Base-by-base conservation (phyloP, 2,888 invertebrate genomes). In the Disparrhopalites patrizii region DNA sequence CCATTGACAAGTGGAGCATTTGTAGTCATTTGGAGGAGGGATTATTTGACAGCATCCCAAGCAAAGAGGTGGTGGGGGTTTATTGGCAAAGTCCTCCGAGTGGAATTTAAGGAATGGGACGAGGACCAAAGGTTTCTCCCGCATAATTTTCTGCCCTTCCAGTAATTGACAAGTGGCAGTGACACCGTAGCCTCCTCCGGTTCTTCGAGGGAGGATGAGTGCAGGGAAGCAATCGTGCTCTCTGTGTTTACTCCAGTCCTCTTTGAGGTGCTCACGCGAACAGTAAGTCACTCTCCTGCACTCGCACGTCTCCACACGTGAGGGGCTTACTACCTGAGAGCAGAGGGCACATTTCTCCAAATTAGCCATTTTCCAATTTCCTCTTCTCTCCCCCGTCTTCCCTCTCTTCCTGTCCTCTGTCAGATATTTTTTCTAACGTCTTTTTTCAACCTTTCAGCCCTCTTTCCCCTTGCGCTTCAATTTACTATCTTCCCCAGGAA, bases 171-270 rank as follows among this genome's bases (percentile, higher is more conserved):
- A 36, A 55, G 55, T 55, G 31, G 55, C 55, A 10, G 55, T 33
- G 13, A 55, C 55, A 10, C 3, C 28, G 30, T 7, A 55, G 7
- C 55, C 55, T 3, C 23, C 28, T 4, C 54, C 54, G 30, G 27
- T 54, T 55, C 18, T 20, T 5, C 3, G 18, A 4, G 55, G 23
- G 1, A 28, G 7, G 2, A 55, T 33, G 33, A 55, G 18, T 13
- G 55, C 55, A 55, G 55, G 55, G 36, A 55, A 55, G 23, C 55
- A 55, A 55, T 55, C 52, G 27, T 30, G 52, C 8, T 55, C 55
- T 33, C 55, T 31, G 20, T 55, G 55, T 28, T 55, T 55, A 33
- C 33, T 23, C 55, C 55, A 55, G 33, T 55, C 55, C 23, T 55
- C 18, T n/a, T 31, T 33, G 13, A 33, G 31, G 20, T 55, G 55